Percentiles rank a stretch among this genome's conserved stretches.
phyloP scores from a whole-genome alignment of 1,140 invertebrate genomes.

The Linepithema humile region DNA sequence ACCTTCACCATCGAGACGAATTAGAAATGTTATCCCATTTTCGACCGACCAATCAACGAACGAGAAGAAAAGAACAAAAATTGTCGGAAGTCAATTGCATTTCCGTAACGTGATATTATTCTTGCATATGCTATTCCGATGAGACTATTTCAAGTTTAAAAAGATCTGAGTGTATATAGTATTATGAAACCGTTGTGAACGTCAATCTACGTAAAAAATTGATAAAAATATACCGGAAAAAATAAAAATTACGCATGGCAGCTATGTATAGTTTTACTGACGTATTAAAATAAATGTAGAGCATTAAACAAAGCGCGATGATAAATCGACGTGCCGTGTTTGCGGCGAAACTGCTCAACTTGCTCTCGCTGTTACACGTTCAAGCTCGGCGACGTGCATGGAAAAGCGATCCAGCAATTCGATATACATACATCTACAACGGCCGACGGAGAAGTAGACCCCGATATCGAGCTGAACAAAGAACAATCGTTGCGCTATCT shows the following conservation, averaged over 20 bases:
- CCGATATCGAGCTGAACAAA: constrained; percentile 53
- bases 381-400: not conserved
- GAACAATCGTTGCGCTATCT: constrained; percentile 57
- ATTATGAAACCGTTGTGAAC: no score
- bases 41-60: not conserved
- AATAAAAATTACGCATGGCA: not conserved
- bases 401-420: constrained; percentile 51
- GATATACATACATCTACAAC: constrained; percentile 29
- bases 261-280: not conserved
- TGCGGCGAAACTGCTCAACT: constrained; percentile 6
- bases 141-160: no score
- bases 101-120: not conserved
- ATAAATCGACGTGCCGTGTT: not conserved
- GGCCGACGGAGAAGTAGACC: constrained; percentile 27
- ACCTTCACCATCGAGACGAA: constrained; percentile 1
- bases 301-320: not conserved
- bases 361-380: not conserved
- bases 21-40: constrained; percentile 23
- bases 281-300: not conserved
- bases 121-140: not conserved
- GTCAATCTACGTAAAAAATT: no score
- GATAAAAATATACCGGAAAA: constrained; percentile 1
- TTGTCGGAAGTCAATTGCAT: not conserved
- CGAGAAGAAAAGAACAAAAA: not conserved
- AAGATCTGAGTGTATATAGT: no score